phyloP scores from a whole-genome alignment of 2,113 vertebrate species.

The Eublepharis macularius region DNA sequence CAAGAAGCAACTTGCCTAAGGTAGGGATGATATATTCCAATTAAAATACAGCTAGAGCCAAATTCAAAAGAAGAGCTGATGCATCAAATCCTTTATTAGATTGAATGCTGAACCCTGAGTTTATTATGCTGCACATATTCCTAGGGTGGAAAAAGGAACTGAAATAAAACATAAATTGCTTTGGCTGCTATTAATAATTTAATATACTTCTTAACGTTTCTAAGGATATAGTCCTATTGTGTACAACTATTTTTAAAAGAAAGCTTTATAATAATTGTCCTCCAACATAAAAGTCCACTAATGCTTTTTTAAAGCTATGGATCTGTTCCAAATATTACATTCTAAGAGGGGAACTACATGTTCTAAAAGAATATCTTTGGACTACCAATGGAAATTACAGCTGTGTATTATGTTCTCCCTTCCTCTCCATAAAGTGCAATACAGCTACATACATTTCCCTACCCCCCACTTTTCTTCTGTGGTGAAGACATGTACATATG shows the following conservation, averaged over 20 bases:
- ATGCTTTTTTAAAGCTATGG: background rate
- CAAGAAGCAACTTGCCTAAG: background rate
- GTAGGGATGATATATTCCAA: background rate
- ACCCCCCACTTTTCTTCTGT: background rate
- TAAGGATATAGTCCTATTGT: constrained; percentile 15
- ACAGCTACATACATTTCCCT: background rate
- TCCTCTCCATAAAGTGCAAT: background rate
- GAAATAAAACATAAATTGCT: background rate
- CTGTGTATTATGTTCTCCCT: too few relatives aligned
- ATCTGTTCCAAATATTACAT: background rate
- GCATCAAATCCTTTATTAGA: background rate
- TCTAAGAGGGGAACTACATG: background rate
- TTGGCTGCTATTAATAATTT: background rate
- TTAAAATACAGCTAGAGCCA: background rate
- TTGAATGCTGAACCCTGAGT: background rate
- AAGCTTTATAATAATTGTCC: accelerated
- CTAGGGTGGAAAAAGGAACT: background rate
- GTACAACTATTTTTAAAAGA: background rate
- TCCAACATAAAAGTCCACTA: background rate
- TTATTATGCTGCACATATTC: background rate
- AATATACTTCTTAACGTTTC: background rate
- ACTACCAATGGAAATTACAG: background rate
- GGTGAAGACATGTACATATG: too few relatives aligned
- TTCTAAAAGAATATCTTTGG: background rate
- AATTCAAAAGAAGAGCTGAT: background rate